Evolutionary conservation across 2,888 invertebrate species (phyloP).

Genomic region (Dromius quadrimaculatus): DNA sequence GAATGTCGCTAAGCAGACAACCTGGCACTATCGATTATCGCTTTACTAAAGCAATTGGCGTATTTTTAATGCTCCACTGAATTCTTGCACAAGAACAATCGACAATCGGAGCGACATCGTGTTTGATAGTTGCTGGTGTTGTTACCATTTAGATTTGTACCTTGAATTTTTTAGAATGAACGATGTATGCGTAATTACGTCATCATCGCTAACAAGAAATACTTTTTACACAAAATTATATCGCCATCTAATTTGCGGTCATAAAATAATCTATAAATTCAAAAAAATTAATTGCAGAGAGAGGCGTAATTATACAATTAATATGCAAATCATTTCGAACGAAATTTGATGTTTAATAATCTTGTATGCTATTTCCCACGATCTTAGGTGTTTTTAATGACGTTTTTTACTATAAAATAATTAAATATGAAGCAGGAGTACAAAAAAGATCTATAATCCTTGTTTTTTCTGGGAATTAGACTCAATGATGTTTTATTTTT

Average conservation of each 20-base stretch:
- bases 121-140: not conserved
- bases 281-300: conserved; percentile 18
- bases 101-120: conserved; percentile 30
- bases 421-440: not conserved
- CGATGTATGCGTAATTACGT: conserved; percentile 1
- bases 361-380: not conserved
- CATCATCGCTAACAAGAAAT: conserved; percentile 6
- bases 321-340: not conserved
- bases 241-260: not conserved
- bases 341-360: conserved; percentile 6
- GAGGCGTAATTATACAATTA: conserved; percentile 12
- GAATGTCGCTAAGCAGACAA: not conserved
- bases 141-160: conserved; percentile 16
- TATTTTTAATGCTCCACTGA: conserved; percentile 36
- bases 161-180: conserved; percentile 42
- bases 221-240: conserved; percentile 4
- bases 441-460: not conserved
- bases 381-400: not conserved
- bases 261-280: not conserved
- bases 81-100: conserved; percentile 37
- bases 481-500: conserved; percentile 3
- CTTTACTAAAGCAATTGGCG: conserved; percentile 1
- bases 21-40: not conserved
- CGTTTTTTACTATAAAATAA: not conserved
- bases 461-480: not conserved